Percentiles rank a stretch among this genome's conserved stretches.
phyloP scores from a whole-genome alignment of 30 jellyfish, hydroid and myxozoan species.

The Hydractinia echinata region DNA sequence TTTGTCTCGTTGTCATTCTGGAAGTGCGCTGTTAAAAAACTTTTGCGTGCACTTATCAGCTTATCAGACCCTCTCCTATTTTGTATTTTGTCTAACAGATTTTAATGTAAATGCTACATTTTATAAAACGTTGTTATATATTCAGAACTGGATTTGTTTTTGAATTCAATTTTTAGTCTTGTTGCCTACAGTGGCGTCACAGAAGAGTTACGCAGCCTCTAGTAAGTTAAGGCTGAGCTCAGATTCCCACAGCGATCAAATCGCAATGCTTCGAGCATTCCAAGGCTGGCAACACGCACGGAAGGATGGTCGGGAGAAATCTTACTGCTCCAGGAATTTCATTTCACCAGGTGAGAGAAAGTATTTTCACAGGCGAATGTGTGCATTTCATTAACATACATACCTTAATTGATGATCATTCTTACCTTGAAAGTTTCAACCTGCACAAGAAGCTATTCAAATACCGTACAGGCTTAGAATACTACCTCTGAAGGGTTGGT shows the following conservation, averaged over 20 bases:
- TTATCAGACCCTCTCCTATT: no score
- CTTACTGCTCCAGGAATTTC: constrained; percentile 62
- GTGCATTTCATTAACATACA: neutral
- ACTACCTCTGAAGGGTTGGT: no score
- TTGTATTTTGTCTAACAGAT: no score
- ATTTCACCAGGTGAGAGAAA: constrained; percentile 59
- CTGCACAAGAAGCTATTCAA: no score
- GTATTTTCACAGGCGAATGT: no score
- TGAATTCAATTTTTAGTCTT: constrained; percentile 47
- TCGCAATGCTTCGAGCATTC: constrained; percentile 60
- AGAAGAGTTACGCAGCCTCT: constrained; percentile 54
- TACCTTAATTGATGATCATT: neutral
- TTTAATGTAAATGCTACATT: no score
- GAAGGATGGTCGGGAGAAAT: constrained; percentile 64
- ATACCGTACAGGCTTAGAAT: no score
- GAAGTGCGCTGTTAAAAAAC: no score
- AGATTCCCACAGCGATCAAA: constrained; percentile 72
- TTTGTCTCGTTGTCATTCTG: no score
- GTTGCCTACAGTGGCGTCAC: constrained; percentile 65
- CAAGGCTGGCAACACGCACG: constrained; percentile 83
- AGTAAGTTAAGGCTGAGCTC: constrained; percentile 61
- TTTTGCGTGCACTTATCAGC: no score
- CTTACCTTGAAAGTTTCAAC: no score
- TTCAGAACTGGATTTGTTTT: neutral
- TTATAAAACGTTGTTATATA: no score